Base-by-base conservation (phyloP, 2,113 vertebrate species). In the Holacanthus passer region DNA sequence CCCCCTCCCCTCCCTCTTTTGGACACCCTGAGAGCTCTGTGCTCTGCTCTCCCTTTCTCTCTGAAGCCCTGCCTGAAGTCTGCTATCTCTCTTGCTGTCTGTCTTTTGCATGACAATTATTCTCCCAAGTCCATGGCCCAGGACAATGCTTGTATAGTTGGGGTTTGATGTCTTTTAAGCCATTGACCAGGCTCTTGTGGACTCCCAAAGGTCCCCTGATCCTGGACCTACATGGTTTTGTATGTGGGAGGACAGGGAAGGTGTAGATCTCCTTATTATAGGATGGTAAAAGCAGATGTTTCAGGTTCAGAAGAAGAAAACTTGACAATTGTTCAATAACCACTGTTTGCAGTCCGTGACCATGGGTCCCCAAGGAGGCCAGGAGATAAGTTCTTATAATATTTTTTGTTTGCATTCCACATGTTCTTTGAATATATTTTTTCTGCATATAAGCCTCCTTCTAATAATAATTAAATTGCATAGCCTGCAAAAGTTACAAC, bases 31-130 rank as follows among this genome's bases (percentile, higher is more conserved):
- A 79, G 78, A 87, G 80, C 37, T 68, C 63, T 66, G 75, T 17
- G 62, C 81, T 87, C 87, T 69, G 47, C 83, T 77, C 58, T 87
- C 73, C 77, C 84, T 83, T 71, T 86, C 83, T 79, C 86, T 83
- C 81, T 80, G 67, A 86, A 87, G 79, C 81, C 55, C 59, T 50
- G 67, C 87, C 84, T 90, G 11, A 64, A 64, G 79, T 89, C 84
- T 87, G 76, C 93, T 90, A 88, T 93, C 91, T 93, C 89, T 87
- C 91, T 90, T 59, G 69, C 84, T 91, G 88, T 85, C 90, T 77
- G 62, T 62, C 78, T 93, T 95, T 95, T 94, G 92, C 95, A 96
- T 95, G 86, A 95, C 94, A 96, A 95, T 95, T 58, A 79, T 86
- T 73, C 84, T 75, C 70, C 92, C 95, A 96, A 96, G 95, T 95